Evolutionary conservation across 1,140 invertebrate genomes (phyloP), one percentile per base, ranked within the genome.

Genomic region (Drosophila ananassae): DNA sequence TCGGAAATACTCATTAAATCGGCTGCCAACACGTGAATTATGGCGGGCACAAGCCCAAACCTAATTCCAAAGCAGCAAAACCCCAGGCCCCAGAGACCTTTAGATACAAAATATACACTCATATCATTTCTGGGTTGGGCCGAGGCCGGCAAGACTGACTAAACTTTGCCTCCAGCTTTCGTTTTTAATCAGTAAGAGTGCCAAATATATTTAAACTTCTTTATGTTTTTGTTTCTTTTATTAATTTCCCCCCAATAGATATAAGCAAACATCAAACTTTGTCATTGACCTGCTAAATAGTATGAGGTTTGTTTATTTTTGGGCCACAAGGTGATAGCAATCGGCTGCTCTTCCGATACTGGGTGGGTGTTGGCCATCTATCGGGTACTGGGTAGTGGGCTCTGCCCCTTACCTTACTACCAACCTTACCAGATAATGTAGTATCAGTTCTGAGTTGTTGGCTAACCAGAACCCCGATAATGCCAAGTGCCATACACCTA

Each of bases 1-100:
- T 41, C 24, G 25, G 25, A 72, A 79, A 69, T 69, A 71, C 39
- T 13, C 32, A 44, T 34, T 50, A 39, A 64, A 71, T 78, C 54
- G 81, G 58, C 64, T 60, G 61, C 68, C 61, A 76, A 80, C 83
- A 89, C 82, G 83, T 87, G 78, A 85, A 74, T 87, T 89, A 89
- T 82, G 75, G 51, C 56, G n/a, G 22, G 63, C 57, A 72, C 21
- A 46, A 57, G 52, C 37, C 25, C 47, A 59, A 50, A 51, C 28
- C 25, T 5, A 53, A 25, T 6, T 25, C 47, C 57, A 55, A 67
- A 37, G 9, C 34, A 37, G 9, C 34, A 37, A 10, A 48, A 50
- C 46, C 67, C 21, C 13, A 39, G 47, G 44, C 44, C 51, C 50
- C 25, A 5, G 5, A 28, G 25, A 28, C 25, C 68, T 76, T 28